Evolutionary conservation across 2,888 invertebrate species (phyloP), one percentile per base, ranked within the genome.

Genomic region (Dynastes grantii): DNA sequence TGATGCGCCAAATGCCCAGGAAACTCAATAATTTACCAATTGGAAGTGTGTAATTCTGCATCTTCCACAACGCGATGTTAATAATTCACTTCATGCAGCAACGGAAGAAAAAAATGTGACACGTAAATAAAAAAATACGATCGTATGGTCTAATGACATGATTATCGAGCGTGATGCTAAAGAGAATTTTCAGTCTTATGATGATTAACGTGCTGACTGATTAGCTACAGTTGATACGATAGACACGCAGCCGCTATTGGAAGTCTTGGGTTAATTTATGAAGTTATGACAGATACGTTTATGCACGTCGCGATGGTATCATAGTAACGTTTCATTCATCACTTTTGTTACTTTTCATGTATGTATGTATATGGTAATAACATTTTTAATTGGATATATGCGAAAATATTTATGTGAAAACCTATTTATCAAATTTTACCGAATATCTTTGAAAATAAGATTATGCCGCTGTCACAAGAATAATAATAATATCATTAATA

Each of bases 11-110:
- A 55, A 53, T 70, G 53, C 5, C 16, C 70, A 70, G 70, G 70
- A 70, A 70, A 70, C 53, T 55, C 37, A 70, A 70, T 53, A 70
- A 70, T 70, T 70, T 70, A 32, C 70, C 70, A 70, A 70, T 70
- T 70, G 70, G 70, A 70, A 70, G 70, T 53, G 37, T 53, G 70
- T 53, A 70, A 70, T 70, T 70, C 70, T 49, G 70, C 53, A 53
- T 53, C 53, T n/a, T 40, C 45, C 67, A 27, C 64, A 37, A 16
- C 13, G 29, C 16, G 16, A 27, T 53, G 53, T 32, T 70, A 70
- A 70, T 70, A 70, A 53, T 70, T 53, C 53, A 53, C 55, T 70
- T 16, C 32, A 29, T 16, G 8, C 32, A 53, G 29, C 8, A 70
- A 55, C 51, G 53, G 37, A 32, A n/a, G 13, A 4, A 40, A 51